These are phyloP conservation scores for Cranoglanis bouderius DNA, from an alignment of 2,113 vertebrate genomes.

Conservation along the genomic window DNA sequence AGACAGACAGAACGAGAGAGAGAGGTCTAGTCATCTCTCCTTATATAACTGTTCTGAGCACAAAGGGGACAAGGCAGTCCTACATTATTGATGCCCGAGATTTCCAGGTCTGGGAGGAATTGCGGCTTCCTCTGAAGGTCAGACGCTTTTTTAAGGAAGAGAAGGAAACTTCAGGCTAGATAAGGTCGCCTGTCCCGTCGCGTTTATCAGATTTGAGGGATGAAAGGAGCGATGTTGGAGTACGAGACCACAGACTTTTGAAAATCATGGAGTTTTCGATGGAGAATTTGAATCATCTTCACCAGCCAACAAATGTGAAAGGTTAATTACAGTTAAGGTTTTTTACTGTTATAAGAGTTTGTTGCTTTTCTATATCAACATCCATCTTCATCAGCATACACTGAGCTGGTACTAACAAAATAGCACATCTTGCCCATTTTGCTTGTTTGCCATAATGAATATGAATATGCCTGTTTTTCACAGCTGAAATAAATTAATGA, in stretches of 20 bases:
- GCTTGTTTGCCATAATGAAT: not conserved
- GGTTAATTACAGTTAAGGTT: not conserved
- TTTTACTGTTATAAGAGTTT: not conserved
- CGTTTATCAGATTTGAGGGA: slow-evolving; percentile 28
- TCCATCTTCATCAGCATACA: not conserved
- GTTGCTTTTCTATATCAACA: not conserved
- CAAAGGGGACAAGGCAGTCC: slow-evolving; percentile 28
- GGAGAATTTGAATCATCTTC: not conserved
- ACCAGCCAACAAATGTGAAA: not conserved
- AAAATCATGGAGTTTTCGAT: not conserved
- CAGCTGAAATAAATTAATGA: not conserved
- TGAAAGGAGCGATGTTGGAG: slow-evolving; percentile 6
- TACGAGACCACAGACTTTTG: not conserved
- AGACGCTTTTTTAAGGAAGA: slow-evolving; percentile 18
- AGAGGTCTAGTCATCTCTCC: slow-evolving; percentile 11
- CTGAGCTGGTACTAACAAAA: not conserved
- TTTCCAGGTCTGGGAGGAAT: slow-evolving; percentile 44
- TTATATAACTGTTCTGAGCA: slow-evolving; percentile 46
- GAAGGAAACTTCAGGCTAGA: slow-evolving; percentile 39
- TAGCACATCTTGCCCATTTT: not conserved
- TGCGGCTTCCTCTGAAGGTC: slow-evolving; percentile 41
- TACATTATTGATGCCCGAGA: slow-evolving; percentile 53
- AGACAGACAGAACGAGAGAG: slow-evolving; percentile 13
- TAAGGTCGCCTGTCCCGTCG: slow-evolving; percentile 33
- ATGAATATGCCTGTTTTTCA: not conserved